phyloP scores from a whole-genome alignment of 2,113 vertebrate species.

The Tetrax tetrax region DNA sequence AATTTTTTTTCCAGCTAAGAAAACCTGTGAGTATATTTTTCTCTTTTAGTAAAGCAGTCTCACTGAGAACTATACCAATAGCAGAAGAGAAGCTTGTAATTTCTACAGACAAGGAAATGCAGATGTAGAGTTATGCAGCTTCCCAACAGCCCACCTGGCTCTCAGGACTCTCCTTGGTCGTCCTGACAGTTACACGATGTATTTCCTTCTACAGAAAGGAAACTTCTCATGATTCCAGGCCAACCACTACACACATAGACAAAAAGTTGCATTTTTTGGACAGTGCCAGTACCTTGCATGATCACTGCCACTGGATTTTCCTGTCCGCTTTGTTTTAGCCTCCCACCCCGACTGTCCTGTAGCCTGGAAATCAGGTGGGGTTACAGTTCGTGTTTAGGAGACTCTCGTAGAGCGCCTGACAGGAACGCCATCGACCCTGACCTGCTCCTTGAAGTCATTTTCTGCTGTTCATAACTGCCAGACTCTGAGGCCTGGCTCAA shows the following conservation, averaged over 20 bases:
- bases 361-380: background rate
- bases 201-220: background rate
- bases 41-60: background rate
- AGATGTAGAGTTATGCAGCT: background rate
- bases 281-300: background rate
- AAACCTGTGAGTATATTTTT: background rate
- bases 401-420: rapidly evolving
- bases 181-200: background rate
- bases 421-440: background rate
- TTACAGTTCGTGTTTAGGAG: background rate
- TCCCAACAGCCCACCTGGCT: background rate
- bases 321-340: background rate
- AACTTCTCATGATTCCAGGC: background rate
- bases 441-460: background rate
- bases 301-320: background rate
- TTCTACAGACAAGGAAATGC: background rate
- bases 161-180: background rate
- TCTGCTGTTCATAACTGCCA: background rate
- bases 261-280: background rate
- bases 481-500: background rate
- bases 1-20: background rate
- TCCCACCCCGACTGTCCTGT: too few species aligned
- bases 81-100: background rate
- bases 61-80: background rate
- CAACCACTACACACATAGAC: rapidly evolving